Evolutionary conservation across 2,888 invertebrate species (phyloP), one percentile per base, ranked within the genome.

Genomic region (Drosophila anceps): DNA sequence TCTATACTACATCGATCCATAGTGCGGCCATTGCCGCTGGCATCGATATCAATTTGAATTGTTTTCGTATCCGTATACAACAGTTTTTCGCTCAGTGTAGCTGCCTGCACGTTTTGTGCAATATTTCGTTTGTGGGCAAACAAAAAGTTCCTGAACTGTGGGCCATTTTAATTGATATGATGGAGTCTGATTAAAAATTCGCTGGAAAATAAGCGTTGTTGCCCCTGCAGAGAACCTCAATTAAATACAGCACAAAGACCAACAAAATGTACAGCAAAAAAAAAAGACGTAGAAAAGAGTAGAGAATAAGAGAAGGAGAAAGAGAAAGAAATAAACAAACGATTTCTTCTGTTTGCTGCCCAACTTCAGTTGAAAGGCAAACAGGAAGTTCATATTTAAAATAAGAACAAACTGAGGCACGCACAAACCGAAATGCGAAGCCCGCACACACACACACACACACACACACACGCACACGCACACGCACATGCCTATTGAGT

Each of bases 371-470:
- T 65, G 71, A 72, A 76, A 76, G 68, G 69, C 76, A 80, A 85
- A 81, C 84, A 84, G 84, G 84, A 84, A 84, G 85, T 84, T 82
- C 73, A 76, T 78, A 82, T 84, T 84, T 84, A 84, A 84, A 85
- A 81, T 57, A 70, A 78, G 79, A 78, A 73, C 53, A 69, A 62
- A 50, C 50, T 41, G 33, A 69, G 44, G 50, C 78, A 75, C 76
- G 53, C 69, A 76, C 31, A 31, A 60, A 73, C n/a, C 33, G 48
- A 41, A 50, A 37, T 41, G 63, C 50, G 39, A n/a, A 31, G 33
- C 39, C 41, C 10, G 50, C 41, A 33, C 15, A 27, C 57, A 13
- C 24, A 18, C 37, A 48, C 31, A 63, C 50, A n/a, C n/a, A n/a
- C n/a, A n/a, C n/a, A n/a, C n/a, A n/a, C n/a, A n/a, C n/a, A n/a